Evolutionary conservation across 1,140 invertebrate species (phyloP).

Genomic region (Sitobion miscanthi): DNA sequence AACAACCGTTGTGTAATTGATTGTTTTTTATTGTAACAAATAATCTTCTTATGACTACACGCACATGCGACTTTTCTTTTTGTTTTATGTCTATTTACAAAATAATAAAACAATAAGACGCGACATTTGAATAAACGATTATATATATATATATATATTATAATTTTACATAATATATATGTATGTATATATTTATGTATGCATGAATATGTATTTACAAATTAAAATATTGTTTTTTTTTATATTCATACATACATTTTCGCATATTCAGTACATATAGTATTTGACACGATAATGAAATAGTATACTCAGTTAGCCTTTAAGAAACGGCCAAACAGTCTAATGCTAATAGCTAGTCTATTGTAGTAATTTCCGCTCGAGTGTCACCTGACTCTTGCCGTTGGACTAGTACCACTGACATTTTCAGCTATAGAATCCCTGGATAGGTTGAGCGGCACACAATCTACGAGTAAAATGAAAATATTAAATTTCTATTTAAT

Average conservation of each 20-base stretch:
- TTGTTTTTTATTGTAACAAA: conserved; percentile 46
- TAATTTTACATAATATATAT: conserved; percentile 12
- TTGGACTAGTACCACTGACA: background rate
- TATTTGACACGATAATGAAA: conserved; percentile 26
- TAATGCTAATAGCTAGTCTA: background rate
- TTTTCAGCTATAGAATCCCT: conserved; percentile 32
- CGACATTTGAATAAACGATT: conserved; percentile 13
- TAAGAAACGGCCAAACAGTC: background rate
- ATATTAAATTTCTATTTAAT: background rate
- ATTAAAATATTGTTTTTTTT: background rate
- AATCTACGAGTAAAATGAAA: conserved; percentile 2
- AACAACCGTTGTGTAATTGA: background rate
- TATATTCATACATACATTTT: conserved; percentile 27
- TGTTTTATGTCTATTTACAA: conserved; percentile 37
- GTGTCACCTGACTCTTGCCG: conserved; percentile 28
- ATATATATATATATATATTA: conserved; percentile 9
- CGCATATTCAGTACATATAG: background rate
- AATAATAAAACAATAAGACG: conserved; percentile 33
- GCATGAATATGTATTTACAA: conserved; percentile 38
- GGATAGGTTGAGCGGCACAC: conserved; percentile 33
- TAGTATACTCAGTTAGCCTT: conserved; percentile 8
- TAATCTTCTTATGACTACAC: conserved; percentile 37
- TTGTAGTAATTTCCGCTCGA: conserved; percentile 8
- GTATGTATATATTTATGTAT: background rate
- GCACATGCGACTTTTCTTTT: conserved; percentile 20